Evolutionary conservation across 2,797 vertebrate species (phyloP).

Genomic region (Halcyon badia): DNA sequence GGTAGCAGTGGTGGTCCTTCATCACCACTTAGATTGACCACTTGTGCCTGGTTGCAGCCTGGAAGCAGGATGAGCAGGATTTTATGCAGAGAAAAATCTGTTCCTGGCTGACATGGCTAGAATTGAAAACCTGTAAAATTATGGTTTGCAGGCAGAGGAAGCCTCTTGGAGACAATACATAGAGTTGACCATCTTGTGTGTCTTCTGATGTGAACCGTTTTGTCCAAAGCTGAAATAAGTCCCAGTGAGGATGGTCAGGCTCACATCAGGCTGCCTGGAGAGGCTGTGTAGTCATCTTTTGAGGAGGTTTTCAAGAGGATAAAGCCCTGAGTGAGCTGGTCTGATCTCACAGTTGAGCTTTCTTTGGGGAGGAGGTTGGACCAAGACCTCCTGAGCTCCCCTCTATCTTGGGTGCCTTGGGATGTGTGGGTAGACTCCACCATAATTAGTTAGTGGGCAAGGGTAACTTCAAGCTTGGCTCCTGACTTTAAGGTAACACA

Average conservation of each 20-base stretch:
- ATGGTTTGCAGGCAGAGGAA: background rate
- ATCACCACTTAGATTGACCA: background rate
- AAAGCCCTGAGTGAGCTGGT: background rate
- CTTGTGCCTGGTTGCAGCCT: background rate
- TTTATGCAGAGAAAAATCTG: background rate
- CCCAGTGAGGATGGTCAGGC: background rate
- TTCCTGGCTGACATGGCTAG: rapidly evolving
- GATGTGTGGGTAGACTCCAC: background rate
- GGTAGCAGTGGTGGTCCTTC: background rate
- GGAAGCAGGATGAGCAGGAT: background rate
- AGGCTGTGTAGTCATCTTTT: background rate
- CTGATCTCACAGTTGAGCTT: background rate
- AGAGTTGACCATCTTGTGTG: background rate
- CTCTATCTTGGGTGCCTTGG: background rate
- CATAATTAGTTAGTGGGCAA: background rate
- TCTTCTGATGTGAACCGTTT: background rate
- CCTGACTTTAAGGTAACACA: background rate
- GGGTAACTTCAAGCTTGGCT: background rate
- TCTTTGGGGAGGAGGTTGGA: background rate
- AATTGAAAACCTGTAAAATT: background rate
- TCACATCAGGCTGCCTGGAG: background rate
- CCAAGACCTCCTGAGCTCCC: background rate
- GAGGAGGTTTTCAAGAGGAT: background rate
- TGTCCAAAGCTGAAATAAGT: background rate
- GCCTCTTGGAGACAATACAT: background rate